A percentile compares a stretch with the other conserved stretches of the same genome.
phyloP scores from a whole-genome alignment of 2,113 vertebrate genomes.

The Caranx ignobilis region DNA sequence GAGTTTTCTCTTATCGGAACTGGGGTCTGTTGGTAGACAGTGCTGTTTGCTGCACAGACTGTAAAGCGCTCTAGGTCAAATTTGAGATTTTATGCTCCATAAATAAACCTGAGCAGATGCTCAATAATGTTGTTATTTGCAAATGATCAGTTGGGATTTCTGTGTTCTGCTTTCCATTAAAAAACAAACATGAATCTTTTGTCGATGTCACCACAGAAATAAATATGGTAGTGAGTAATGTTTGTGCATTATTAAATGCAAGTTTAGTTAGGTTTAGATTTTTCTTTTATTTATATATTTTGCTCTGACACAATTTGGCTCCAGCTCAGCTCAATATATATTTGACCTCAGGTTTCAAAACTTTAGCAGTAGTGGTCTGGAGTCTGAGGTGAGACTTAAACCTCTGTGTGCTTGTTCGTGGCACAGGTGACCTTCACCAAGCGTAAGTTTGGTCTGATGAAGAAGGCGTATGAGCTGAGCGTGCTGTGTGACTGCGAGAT shows the following conservation, averaged over 20 bases:
- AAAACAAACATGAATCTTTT: background rate
- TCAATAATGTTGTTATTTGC: background rate
- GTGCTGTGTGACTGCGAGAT: constrained; percentile 98
- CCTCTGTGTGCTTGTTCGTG: background rate
- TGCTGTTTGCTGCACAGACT: background rate
- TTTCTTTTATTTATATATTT: background rate
- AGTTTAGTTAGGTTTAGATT: too few relatives aligned
- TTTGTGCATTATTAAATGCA: too few relatives aligned
- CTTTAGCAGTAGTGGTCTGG: background rate
- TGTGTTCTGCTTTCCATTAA: background rate
- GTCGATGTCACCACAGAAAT: background rate
- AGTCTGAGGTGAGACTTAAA: background rate
- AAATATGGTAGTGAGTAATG: too few relatives aligned
- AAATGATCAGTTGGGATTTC: background rate
- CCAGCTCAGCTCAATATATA: background rate
- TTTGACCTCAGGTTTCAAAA: background rate
- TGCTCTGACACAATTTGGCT: background rate
- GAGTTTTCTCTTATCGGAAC: constrained; percentile 24
- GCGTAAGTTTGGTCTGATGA: constrained; percentile 97
- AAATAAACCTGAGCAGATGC: background rate
- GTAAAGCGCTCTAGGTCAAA: background rate
- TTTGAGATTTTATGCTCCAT: background rate
- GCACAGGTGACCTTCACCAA: constrained; percentile 95
- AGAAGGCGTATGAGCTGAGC: constrained; percentile 97
- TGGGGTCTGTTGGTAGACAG: constrained; percentile 1